A percentile compares a stretch with the other conserved stretches of the same genome.
Evolutionary conservation across 2,888 invertebrate species (phyloP).

Genomic region (Eristalis pertinax): DNA sequence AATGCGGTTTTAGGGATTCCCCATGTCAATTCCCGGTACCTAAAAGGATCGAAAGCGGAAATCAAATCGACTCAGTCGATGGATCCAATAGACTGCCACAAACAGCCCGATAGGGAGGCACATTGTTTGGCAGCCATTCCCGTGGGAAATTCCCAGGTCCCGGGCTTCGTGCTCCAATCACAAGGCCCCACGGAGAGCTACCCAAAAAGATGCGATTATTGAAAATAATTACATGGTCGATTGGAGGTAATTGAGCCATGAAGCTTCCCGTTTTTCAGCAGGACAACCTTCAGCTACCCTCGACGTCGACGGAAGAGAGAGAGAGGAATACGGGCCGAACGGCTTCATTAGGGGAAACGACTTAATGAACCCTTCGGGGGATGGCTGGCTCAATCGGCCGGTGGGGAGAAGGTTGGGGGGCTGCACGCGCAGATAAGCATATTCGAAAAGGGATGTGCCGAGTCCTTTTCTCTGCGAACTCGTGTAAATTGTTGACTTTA

Average conservation of each 20-base stretch:
- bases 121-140: constrained; percentile 31
- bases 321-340: background rate
- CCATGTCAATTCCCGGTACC: constrained; percentile 33
- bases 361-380: constrained; percentile 46
- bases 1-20: constrained; percentile 57
- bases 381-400: constrained; percentile 23
- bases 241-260: constrained; percentile 50
- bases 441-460: background rate
- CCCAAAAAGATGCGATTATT: constrained; percentile 28
- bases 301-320: background rate
- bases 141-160: constrained; percentile 16
- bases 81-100: constrained; percentile 7
- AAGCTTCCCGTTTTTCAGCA: background rate
- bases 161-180: background rate
- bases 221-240: constrained; percentile 59
- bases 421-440: background rate
- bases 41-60: constrained; percentile 50
- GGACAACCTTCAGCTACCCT: background rate
- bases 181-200: background rate
- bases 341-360: constrained; percentile 13
- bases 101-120: background rate
- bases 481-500: background rate
- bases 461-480: background rate
- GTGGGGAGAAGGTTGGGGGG: background rate
- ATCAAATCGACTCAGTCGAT: constrained; percentile 38